These are phyloP conservation scores for Hemicordylus capensis DNA, from an alignment of 2,113 vertebrate genomes.

Conservation along the genomic window DNA sequence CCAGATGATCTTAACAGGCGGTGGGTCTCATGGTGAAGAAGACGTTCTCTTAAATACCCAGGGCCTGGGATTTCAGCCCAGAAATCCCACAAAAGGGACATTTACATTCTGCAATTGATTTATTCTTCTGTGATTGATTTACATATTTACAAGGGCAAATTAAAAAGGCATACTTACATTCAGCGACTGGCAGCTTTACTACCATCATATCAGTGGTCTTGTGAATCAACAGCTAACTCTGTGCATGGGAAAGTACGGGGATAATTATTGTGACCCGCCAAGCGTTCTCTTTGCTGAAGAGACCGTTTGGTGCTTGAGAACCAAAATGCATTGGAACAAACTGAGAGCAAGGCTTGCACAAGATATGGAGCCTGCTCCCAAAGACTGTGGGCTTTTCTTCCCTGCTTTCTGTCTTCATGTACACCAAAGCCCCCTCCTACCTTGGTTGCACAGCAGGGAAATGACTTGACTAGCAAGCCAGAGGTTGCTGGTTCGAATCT, in stretches of 20 bases:
- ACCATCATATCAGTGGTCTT: fast-evolving
- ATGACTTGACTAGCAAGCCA: no score
- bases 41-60: no score
- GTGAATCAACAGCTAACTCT: fast-evolving
- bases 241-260: fast-evolving
- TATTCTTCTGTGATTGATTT: no score
- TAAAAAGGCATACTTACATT: fast-evolving
- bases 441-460: no score
- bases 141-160: neutral
- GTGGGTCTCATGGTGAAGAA: no score
- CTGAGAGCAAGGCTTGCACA: neutral
- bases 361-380: fast-evolving
- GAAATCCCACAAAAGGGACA: no score
- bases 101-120: no score
- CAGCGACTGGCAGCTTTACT: neutral
- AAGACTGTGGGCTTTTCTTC: conserved; percentile 30
- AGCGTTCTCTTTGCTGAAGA: conserved; percentile 50
- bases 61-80: fast-evolving
- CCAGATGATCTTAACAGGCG: no score
- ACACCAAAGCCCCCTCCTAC: no score
- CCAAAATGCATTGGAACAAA: conserved; percentile 30
- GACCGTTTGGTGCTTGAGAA: conserved; percentile 37
- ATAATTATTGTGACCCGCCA: conserved; percentile 7
- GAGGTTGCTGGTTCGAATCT: no score
- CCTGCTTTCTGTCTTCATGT: conserved; percentile 2